Base-by-base conservation (phyloP, 2,797 vertebrate genomes). In the Sus cebifrons region DNA sequence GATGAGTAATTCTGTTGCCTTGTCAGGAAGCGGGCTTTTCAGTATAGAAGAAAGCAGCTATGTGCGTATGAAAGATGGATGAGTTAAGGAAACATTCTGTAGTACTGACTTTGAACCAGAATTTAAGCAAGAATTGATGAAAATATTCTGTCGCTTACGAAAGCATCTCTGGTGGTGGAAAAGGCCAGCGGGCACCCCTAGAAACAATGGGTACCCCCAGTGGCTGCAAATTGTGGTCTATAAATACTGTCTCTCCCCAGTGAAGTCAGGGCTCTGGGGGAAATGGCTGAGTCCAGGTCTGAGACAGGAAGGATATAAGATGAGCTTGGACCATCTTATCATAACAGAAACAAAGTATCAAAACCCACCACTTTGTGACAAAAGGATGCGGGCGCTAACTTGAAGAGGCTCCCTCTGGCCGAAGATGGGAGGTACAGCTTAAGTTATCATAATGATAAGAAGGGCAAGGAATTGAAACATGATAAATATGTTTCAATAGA, bases 331-430 rank as follows among this genome's bases (percentile, higher is more conserved):
- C 62, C 68, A 71, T 73, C 54, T 85, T 81, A 67, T 60, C 52
- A 27, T 56, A 89, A 89, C 36, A 68, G 70, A 96, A 89, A 95
- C 77, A 92, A 84, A 94, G 75, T 84, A 89, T 75, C 36, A 81
- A 60, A 71, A 73, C 40, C 17, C 17, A 81, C 18, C 16, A 54
- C 77, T 11, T 8, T 60, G 52, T 36, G 88, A 89, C 36, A n/a
- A 65, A 71, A 89, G 8, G 20, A 64, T 44, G 87, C 9, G 64
- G 64, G 9, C 29, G 15, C 1, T 77, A 67, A 78, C n/a, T 4
- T 77, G 90, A 78, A 77, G 58, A 93, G 20, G 21, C 32, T 85
- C 78, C n/a, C 18, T 18, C 21, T 23, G 49, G 36, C 17, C 65
- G 36, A 73, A 92, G 9, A 32, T 14, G 16, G 54, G 77, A 90